Percentiles rank a stretch among this genome's conserved stretches.
Conservation (phyloP, 1,140 invertebrate genomes). For the Procambarus virginalis region DNA sequence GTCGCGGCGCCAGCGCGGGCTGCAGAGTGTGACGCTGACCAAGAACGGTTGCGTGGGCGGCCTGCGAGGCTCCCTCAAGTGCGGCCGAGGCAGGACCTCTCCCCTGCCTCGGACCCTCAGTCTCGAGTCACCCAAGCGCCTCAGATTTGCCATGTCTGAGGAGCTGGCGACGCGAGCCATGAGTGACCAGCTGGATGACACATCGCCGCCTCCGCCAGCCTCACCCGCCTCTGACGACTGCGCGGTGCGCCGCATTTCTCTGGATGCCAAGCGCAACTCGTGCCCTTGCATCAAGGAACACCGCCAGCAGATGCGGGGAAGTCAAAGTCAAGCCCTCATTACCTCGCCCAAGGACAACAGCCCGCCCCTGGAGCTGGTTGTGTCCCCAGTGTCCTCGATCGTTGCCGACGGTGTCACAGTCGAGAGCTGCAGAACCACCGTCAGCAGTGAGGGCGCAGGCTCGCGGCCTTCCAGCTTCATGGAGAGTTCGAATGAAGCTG, state of each 20-base stretch:
- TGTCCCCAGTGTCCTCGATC: slow-evolving; percentile 26
- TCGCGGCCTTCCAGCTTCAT: slow-evolving; percentile 50
- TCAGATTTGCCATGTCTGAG: slow-evolving; percentile 80
- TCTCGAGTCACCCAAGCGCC: slow-evolving; percentile 85
- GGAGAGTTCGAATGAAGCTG: slow-evolving; percentile 4
- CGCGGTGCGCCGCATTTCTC: slow-evolving; percentile 4
- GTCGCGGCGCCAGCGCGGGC: slow-evolving; percentile 33
- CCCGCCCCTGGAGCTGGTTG: neutral
- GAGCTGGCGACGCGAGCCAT: slow-evolving; percentile 11
- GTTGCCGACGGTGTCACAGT: slow-evolving; percentile 3
- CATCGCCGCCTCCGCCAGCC: slow-evolving; percentile 1
- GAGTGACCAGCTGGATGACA: neutral
- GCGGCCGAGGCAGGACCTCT: slow-evolving; percentile 50
- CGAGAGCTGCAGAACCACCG: slow-evolving; percentile 28
- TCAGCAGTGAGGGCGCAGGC: slow-evolving; percentile 13
- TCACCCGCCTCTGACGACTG: slow-evolving; percentile 53
- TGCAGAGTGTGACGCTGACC: slow-evolving; percentile 5
- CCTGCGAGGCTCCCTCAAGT: slow-evolving; percentile 82
- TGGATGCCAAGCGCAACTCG: slow-evolving; percentile 51
- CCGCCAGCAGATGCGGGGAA: neutral
- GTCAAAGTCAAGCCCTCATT: neutral
- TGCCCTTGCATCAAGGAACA: slow-evolving; percentile 66
- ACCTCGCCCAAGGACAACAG: neutral
- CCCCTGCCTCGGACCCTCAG: slow-evolving; percentile 80
- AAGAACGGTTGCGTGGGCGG: slow-evolving; percentile 51